Evolutionary conservation across 1,140 invertebrate genomes (phyloP), one percentile per base, ranked within the genome.

Genomic region (Drosophila malerkotliana): DNA sequence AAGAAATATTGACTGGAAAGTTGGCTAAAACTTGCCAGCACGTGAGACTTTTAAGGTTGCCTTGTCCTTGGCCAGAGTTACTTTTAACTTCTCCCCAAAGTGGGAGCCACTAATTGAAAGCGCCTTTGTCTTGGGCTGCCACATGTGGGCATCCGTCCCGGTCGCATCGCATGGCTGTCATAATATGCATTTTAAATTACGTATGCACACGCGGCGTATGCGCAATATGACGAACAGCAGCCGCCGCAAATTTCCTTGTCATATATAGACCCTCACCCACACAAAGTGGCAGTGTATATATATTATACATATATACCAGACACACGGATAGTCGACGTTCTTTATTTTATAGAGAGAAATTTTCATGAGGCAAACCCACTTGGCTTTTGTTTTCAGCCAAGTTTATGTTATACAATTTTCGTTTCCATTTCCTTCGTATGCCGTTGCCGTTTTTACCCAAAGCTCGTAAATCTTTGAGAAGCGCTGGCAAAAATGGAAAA

Each of bases 381-480:
- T 74, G 69, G 60, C 77, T 34, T 79, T 79, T 75, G 66, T 71
- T 72, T 67, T 63, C 56, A 56, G 73, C 68, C 67, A 81, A 81
- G 77, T 85, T 85, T 81, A 85, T 85, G 82, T 71, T 81, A 52
- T 53, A 73, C 67, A 73, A 57, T 69, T 57, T 69, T 69, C 67
- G 51, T 57, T 69, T 67, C 66, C 66, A 69, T 68, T 69, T 67
- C 60, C 63, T 52, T 12, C 14, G n/a, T 45, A 48, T 30, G 66
- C 62, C 21, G 44, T 41, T 32, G 30, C 57, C 34, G 26, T 56
- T 47, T 58, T 64, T 48, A 59, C 62, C 63, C 63, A 41, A 52
- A 55, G 77, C 82, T 85, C 81, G 81, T 85, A 85, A 85, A 85
- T 85, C 81, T 85, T 81, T 78, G 54, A 51, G 18, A 30, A 47